Evolutionary conservation across 2,888 invertebrate species (phyloP).

Genomic region (Atrina japonica): DNA sequence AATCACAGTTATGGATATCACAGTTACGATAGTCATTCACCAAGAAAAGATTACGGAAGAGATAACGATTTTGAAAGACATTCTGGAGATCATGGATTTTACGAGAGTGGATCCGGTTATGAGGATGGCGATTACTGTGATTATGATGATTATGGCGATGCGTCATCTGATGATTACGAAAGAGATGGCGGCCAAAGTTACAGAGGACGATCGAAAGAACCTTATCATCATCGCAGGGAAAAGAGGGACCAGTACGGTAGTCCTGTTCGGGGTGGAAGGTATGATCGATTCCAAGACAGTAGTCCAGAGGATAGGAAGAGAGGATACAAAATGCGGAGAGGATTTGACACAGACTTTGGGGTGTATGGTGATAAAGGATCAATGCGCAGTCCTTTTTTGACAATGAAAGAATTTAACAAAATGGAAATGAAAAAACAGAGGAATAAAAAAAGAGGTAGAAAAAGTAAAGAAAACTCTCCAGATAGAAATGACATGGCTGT

Average conservation of each 20-base stretch:
- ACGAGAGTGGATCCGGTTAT: slow-evolving; percentile 27
- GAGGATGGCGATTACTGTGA: slow-evolving; percentile 22
- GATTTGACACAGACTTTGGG: slow-evolving; percentile 23
- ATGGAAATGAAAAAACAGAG: slow-evolving; percentile 24
- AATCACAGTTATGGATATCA: slow-evolving; percentile 10
- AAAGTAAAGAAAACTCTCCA: slow-evolving; percentile 15
- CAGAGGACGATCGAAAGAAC: background rate
- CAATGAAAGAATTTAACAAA: slow-evolving; percentile 37
- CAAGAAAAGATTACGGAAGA: background rate
- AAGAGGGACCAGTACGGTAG: background rate
- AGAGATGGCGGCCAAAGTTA: slow-evolving; percentile 17
- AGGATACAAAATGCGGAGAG: slow-evolving; percentile 9
- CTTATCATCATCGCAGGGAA: background rate
- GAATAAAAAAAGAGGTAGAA: slow-evolving; percentile 20
- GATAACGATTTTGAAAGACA: slow-evolving; percentile 13
- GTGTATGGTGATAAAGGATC: slow-evolving; percentile 11
- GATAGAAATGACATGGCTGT: slow-evolving; percentile 32
- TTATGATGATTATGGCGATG: slow-evolving; percentile 35
- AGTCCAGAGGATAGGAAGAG: slow-evolving; percentile 33
- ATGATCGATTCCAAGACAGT: slow-evolving; percentile 44
- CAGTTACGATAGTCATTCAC: background rate
- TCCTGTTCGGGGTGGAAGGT: slow-evolving; percentile 35
- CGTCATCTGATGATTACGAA: slow-evolving; percentile 39
- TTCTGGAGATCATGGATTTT: slow-evolving; percentile 25
- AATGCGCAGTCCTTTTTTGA: slow-evolving; percentile 13